Percentiles rank a stretch among this genome's conserved stretches.
phyloP scores from a whole-genome alignment of 2,888 invertebrate genomes.

The Andrena bicolor region DNA sequence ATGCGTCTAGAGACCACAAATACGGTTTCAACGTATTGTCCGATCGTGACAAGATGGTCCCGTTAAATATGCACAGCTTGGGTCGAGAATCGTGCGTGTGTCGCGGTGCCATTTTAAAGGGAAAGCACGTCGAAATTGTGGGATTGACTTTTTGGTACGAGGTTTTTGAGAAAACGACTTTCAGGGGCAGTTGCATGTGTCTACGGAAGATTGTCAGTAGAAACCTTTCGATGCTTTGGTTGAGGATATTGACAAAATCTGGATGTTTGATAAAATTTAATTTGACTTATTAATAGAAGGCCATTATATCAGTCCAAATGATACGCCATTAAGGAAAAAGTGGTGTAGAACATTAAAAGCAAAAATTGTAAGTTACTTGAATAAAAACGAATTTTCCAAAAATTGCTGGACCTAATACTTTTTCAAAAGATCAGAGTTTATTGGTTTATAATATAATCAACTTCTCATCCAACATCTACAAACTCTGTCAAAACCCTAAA shows the following conservation, averaged over 20 bases:
- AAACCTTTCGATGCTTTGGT: neutral
- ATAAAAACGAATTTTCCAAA: neutral
- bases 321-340: neutral
- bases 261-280: too few species aligned
- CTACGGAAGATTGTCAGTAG: neutral
- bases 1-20: conserved; percentile 81
- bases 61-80: conserved; percentile 64
- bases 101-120: neutral
- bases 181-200: neutral
- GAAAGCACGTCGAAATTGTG: neutral
- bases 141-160: neutral
- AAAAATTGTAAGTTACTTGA: too few species aligned
- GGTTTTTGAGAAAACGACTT: neutral
- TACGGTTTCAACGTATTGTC: conserved; percentile 76
- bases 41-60: conserved; percentile 82
- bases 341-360: neutral
- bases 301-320: neutral
- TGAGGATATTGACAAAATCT: neutral
- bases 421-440: neutral
- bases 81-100: conserved; percentile 28
- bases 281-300: neutral
- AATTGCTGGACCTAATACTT: neutral
- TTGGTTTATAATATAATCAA: neutral
- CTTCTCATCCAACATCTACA: too few species aligned
- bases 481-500: neutral